Evolutionary conservation across 2,888 invertebrate species (phyloP), one percentile per base, ranked within the genome.

Genomic region (Gerosis bhagava): DNA sequence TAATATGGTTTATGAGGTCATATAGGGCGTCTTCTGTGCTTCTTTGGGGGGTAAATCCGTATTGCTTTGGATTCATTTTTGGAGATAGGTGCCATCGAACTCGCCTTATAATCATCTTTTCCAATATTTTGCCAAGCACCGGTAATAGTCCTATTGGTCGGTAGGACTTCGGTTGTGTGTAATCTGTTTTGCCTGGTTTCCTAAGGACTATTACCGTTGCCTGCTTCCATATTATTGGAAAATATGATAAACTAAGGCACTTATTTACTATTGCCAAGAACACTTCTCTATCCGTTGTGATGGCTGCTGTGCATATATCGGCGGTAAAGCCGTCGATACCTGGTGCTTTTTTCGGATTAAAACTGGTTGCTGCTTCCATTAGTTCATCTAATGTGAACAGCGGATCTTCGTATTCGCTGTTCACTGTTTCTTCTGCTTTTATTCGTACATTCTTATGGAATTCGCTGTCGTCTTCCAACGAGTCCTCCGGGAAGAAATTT

Each of bases 31-130:
- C n/a, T n/a, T n/a, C n/a, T n/a, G n/a, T n/a, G n/a, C n/a, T n/a
- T n/a, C n/a, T n/a, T n/a, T n/a, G n/a, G n/a, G n/a, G n/a, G n/a
- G n/a, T n/a, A n/a, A n/a, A n/a, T n/a, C n/a, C n/a, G n/a, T n/a
- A n/a, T n/a, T n/a, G n/a, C n/a, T n/a, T n/a, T n/a, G n/a, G n/a
- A n/a, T n/a, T n/a, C n/a, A n/a, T n/a, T n/a, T n/a, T n/a, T n/a
- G n/a, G n/a, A n/a, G n/a, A n/a, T n/a, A n/a, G n/a, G n/a, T 45
- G 25, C 45, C 45, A 37, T 6, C 25, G 16, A 3, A 45, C 5
- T 10, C 37, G 13, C 5, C 21, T 13, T 16, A 39, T 8, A 8
- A 45, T 15, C n/a, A 45, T 11, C 16, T 45, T 39, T 19, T 45
- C 37, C 0, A 45, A 1, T 1, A 45, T 32, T n/a, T 45, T 45